Conservation (phyloP, 2,113 vertebrate genomes). For the Phaethon lepturus region DNA sequence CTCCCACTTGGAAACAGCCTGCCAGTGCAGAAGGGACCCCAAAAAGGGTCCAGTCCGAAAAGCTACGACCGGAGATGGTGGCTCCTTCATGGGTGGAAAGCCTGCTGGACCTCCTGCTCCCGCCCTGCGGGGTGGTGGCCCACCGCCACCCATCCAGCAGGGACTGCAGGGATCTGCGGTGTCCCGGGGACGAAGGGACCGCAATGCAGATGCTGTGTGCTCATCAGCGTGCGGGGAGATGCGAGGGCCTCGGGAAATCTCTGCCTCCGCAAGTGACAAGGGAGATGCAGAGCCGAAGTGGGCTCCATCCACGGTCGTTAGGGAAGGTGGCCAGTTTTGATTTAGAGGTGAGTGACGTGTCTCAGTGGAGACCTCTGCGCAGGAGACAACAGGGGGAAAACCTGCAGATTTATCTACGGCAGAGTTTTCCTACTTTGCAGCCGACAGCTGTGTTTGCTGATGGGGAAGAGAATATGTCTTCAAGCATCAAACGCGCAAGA, state of each 20-base stretch:
- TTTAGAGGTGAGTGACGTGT: background rate
- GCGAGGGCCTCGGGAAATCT: background rate
- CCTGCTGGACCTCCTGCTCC: background rate
- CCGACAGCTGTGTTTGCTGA: background rate
- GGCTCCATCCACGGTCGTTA: background rate
- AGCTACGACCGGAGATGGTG: background rate
- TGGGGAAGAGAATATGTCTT: background rate
- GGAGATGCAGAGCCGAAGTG: background rate
- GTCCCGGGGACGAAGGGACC: background rate
- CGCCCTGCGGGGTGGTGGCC: fast-evolving
- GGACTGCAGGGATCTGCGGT: background rate
- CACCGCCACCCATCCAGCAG: fast-evolving
- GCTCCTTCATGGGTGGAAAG: background rate
- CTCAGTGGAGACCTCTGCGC: background rate
- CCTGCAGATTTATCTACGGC: background rate
- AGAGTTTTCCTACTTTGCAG: background rate
- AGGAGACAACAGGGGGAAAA: background rate
- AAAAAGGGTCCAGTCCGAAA: background rate
- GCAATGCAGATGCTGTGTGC: background rate
- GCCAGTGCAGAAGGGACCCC: background rate
- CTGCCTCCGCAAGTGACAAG: fast-evolving
- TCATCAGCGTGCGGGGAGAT: background rate
- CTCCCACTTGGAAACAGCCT: background rate
- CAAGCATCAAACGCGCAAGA: background rate
- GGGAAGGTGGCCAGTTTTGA: background rate